These are phyloP conservation scores for Mamestra brassicae DNA, from an alignment of 2,888 invertebrate genomes.

Conservation along the genomic window DNA sequence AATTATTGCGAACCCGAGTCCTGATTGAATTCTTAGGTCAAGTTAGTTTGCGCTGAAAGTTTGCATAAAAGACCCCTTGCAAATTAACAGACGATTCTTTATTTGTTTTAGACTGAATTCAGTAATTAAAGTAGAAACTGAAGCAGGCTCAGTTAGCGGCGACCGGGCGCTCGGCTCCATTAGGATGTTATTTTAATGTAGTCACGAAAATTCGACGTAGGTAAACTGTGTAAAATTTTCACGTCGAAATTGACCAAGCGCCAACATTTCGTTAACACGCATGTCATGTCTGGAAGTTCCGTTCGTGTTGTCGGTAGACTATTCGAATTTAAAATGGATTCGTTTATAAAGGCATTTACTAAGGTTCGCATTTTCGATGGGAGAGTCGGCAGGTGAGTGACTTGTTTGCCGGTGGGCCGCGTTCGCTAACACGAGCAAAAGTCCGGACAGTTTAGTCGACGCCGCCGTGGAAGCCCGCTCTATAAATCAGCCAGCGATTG, in stretches of 20 bases:
- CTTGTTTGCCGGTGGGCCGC: conserved; percentile 88
- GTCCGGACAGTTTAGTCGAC: conserved; percentile 87
- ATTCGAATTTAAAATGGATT: conserved; percentile 89
- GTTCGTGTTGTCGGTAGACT: conserved; percentile 87
- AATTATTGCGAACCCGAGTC: conserved; percentile 87
- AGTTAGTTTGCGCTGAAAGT: conserved; percentile 86
- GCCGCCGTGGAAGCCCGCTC: conserved; percentile 80
- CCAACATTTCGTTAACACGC: conserved; percentile 88
- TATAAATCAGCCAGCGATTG: conserved; percentile 90
- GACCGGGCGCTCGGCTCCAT: conserved; percentile 60
- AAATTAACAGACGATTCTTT: conserved; percentile 81
- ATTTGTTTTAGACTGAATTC: conserved; percentile 72
- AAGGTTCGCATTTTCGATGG: conserved; percentile 88
- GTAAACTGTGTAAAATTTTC: conserved; percentile 76
- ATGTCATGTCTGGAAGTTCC: conserved; percentile 88
- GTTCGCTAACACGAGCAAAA: conserved; percentile 86
- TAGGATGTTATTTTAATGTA: conserved; percentile 76
- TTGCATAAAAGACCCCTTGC: conserved; percentile 84
- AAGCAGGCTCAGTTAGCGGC: conserved; percentile 53
- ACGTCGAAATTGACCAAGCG: conserved; percentile 84
- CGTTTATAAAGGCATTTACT: conserved; percentile 89
- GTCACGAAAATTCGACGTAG: conserved; percentile 74
- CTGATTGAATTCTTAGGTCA: conserved; percentile 89
- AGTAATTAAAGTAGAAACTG: conserved; percentile 72
- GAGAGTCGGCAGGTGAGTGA: conserved; percentile 89